phyloP scores from a whole-genome alignment of 2,113 vertebrate species.

The Polyodon spathula region DNA sequence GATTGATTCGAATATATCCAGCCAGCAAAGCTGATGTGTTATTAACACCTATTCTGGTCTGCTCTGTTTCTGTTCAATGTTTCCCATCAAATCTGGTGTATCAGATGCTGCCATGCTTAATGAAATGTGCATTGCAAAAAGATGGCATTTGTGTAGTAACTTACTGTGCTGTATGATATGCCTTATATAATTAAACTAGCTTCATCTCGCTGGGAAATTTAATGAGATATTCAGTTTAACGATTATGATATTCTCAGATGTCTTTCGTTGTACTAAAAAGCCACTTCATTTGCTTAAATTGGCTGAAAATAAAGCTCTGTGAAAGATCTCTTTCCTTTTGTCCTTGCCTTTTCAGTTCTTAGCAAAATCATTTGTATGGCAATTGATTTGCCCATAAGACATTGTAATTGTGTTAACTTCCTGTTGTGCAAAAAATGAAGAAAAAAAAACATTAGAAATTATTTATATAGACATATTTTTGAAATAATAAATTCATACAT shows the following conservation, averaged over 20 bases:
- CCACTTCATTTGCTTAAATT: constrained; percentile 25
- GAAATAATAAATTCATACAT: too few relatives aligned
- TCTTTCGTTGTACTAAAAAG: constrained; percentile 7
- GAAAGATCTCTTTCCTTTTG: constrained; percentile 24
- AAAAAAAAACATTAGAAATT: too few relatives aligned
- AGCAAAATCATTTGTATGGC: constrained; percentile 21
- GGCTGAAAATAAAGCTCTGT: constrained; percentile 15
- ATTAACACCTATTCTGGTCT: too few relatives aligned
- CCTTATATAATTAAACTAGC: background rate
- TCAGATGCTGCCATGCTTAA: background rate
- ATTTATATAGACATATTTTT: constrained; percentile 15
- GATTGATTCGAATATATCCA: too few relatives aligned
- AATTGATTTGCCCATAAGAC: constrained; percentile 15
- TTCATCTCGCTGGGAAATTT: background rate
- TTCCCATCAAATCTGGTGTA: constrained; percentile 3
- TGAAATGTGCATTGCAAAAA: background rate
- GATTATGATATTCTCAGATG: constrained; percentile 8
- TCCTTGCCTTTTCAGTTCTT: constrained; percentile 14
- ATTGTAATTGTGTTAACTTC: constrained; percentile 9
- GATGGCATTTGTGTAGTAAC: background rate
- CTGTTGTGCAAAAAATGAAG: too few relatives aligned
- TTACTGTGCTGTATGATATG: background rate
- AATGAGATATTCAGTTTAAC: background rate
- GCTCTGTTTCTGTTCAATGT: too few relatives aligned
- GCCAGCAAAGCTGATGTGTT: too few relatives aligned